Percentiles rank a stretch among this genome's conserved stretches.
phyloP scores from a whole-genome alignment of 1,140 invertebrate genomes.

The Drosophila mayri region DNA sequence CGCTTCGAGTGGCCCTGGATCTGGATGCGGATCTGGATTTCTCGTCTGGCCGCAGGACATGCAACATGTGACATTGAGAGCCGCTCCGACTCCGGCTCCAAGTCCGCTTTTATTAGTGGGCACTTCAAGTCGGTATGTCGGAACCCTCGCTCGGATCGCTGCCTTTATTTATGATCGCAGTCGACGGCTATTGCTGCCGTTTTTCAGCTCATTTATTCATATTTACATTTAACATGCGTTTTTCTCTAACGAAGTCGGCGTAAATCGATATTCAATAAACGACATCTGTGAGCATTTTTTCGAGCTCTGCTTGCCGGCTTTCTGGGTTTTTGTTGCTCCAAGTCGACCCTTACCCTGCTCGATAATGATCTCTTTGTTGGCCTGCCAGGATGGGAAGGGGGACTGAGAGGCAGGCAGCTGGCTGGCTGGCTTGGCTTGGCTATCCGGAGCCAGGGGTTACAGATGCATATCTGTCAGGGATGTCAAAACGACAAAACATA shows the following conservation, averaged over 20 bases:
- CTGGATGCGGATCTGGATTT: conserved; percentile 19
- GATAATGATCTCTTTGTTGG: conserved; percentile 81
- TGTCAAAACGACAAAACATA: conserved; percentile 75
- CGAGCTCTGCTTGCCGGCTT: conserved; percentile 5
- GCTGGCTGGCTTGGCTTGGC: conserved; percentile 19
- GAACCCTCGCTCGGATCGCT: conserved; percentile 12
- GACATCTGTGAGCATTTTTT: conserved; percentile 83
- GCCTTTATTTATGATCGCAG: conserved; percentile 53
- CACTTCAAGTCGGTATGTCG: conserved; percentile 20
- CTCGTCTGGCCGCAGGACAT: conserved; percentile 64
- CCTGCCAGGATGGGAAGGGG: conserved; percentile 16
- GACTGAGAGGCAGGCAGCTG: conserved; percentile 34
- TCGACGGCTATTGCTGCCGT: conserved; percentile 33
- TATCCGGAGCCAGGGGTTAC: conserved; percentile 41
- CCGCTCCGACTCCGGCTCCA: conserved; percentile 12
- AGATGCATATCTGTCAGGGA: conserved; percentile 78
- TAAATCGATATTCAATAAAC: conserved; percentile 84
- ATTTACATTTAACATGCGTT: conserved; percentile 83
- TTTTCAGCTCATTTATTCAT: conserved; percentile 82
- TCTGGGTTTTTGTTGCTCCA: conserved; percentile 28
- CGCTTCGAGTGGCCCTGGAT: conserved; percentile 74
- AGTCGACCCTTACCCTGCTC: conserved; percentile 48
- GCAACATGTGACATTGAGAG: conserved; percentile 82
- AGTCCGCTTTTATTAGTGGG: conserved; percentile 22
- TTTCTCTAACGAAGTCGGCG: conserved; percentile 74